Base-by-base conservation (phyloP, 2,888 invertebrate species). In the Lomographa bimaculata region DNA sequence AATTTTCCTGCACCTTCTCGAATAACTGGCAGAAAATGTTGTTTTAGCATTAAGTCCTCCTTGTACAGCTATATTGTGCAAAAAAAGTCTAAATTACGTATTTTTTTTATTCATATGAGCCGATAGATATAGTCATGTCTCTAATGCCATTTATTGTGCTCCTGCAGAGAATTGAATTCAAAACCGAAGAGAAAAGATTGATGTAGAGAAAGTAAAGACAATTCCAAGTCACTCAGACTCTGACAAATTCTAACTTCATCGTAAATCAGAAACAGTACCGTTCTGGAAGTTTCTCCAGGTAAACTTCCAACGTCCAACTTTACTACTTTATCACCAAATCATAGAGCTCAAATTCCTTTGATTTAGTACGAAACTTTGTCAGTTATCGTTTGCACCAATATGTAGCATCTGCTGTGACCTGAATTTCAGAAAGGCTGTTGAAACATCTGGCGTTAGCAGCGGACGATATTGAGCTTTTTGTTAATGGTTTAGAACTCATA, bases 371-470 rank as follows among this genome's bases (percentile, higher is more conserved):
- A 24, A 50, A 45, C 39, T 35, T 45, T 16, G 20, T 46, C 41
- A 36, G 44, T 48, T 47, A 45, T 47, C 56, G 40, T 36, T 43
- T 33, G 30, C 37, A 28, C 50, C 54, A 46, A 46, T 51, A 54
- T 44, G 51, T 46, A 57, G 52, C 61, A 65, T 56, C 63, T 63
- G 58, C 53, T 45, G 44, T 59, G 64, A 66, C 64, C 65, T 57
- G 60, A 52, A 64, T 65, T 60, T 51, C 45, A 52, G 51, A 50
- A 53, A 53, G 50, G 51, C 50, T 48, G 47, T 46, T 43, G 46
- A 46, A 46, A 43, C 60, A 63, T 59, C 58, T 61, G 56, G 45
- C 8, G 17, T n/a, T 5, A 5, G 11, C 17, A 8, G 23, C 45
- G 46, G 7, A 32, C 37, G 23, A 62, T 36, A 32, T 44, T 53